Conservation (phyloP, 1,140 invertebrate species). For the Cotesia typhae region DNA sequence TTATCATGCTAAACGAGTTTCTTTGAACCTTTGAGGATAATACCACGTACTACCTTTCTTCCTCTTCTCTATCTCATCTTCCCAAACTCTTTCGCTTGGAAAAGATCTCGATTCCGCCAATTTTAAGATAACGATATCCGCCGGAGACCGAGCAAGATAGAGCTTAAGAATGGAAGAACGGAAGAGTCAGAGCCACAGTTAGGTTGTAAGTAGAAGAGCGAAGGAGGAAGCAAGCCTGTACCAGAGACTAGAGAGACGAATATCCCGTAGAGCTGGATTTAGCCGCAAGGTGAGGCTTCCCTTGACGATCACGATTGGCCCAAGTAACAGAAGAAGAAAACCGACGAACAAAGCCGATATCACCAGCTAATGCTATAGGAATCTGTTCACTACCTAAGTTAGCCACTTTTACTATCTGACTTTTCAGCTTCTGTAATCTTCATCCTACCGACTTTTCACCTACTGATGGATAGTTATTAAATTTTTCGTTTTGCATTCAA, state of each 20-base stretch:
- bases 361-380: conserved; percentile 45
- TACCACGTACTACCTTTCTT: conserved; percentile 6
- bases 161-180: conserved; percentile 20
- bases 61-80: conserved; percentile 19
- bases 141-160: conserved; percentile 27
- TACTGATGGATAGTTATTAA: too few species aligned
- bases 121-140: conserved; percentile 42
- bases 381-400: conserved; percentile 44
- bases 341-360: conserved; percentile 51
- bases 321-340: conserved; percentile 39
- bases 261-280: conserved; percentile 25
- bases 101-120: conserved; percentile 38
- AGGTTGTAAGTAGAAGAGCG: too few species aligned
- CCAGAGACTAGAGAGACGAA: conserved; percentile 21
- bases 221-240: neutral
- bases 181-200: neutral
- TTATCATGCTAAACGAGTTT: conserved; percentile 27
- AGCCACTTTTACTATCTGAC: conserved; percentile 33
- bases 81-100: conserved; percentile 31
- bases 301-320: conserved; percentile 20
- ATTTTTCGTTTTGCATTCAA: neutral
- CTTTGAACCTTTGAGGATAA: conserved; percentile 31
- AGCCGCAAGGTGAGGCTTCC: conserved; percentile 30
- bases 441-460: too few species aligned
- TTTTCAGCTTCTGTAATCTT: conserved; percentile 8